These are phyloP conservation scores for Gulo gulo DNA, from an alignment of 2,113 vertebrate genomes.

Conservation along the genomic window DNA sequence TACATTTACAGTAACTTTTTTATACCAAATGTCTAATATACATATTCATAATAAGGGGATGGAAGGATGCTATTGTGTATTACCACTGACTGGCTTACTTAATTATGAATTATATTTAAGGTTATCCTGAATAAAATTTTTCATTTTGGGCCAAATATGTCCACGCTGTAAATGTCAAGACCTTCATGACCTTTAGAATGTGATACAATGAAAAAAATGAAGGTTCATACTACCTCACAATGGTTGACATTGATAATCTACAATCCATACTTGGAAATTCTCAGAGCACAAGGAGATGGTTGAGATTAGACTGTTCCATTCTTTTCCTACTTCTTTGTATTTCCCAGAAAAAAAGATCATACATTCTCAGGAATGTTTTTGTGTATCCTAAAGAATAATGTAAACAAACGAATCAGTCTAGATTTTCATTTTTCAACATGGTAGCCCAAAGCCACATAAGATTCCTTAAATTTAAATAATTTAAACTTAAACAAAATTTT, in stretches of 20 bases:
- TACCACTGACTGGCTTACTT: not conserved
- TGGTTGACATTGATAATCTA: not conserved
- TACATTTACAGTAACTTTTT: not conserved
- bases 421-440: not conserved
- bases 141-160: not conserved
- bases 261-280: not conserved
- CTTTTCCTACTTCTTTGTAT: not conserved
- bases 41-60: not conserved
- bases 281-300: not conserved
- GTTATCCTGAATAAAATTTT: not conserved
- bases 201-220: not conserved
- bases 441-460: not conserved
- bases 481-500: not conserved
- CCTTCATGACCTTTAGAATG: not conserved
- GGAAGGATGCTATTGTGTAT: not conserved
- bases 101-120: not conserved
- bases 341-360: not conserved
- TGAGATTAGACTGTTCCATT: not conserved
- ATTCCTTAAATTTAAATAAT: not conserved
- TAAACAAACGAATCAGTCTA: not conserved
- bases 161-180: not conserved
- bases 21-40: not conserved
- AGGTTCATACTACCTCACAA: not conserved
- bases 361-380: not conserved
- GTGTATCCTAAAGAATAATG: not conserved